Evolutionary conservation across 2,888 invertebrate genomes (phyloP), one percentile per base, ranked within the genome.

Genomic region (Chalcosyrphus nemorum): DNA sequence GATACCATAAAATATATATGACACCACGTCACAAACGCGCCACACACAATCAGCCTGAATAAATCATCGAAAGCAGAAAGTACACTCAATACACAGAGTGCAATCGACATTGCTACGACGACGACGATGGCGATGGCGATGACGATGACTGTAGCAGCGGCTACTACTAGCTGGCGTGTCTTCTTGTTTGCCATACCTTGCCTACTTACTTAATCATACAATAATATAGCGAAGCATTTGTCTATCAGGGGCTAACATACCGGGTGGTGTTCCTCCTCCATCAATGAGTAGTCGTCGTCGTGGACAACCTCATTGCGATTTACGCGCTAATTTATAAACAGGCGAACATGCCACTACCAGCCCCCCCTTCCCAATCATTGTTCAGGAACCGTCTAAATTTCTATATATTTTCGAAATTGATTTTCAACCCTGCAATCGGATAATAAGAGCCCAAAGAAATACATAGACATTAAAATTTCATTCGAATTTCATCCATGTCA

Each of bases 171-270:
- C 56, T 43, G 56, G 50, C 50, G 56, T 70, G 63, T 74, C 80
- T 84, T 84, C 80, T 80, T 84, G 80, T 84, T 80, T 84, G 56
- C 65, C 45, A 80, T 74, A 74, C 78, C 80, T 74, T 80, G 56
- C 74, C 84, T 84, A 80, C 80, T 84, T 80, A 84, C 84, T 84
- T 70, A 84, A 80, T 80, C 70, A 84, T 84, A 59, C 74, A 54
- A 63, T 70, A 75, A 84, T 84, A 84, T 75, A 50, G 68, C 45
- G 35, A 72, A 78, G 61, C 78, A 74, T 82, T 66, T 70, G 70
- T 84, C 65, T 59, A 59, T 45, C 52, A 45, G 63, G 11, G 35
- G 7, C 41, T 38, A 77, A 71, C 43, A 61, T 38, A 24, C 65
- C 45, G 45, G 54, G 50, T 32, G 74, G 38, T 80, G 74, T 84